Evolutionary conservation across 2,113 vertebrate species (phyloP).

Genomic region (Tupaia chinensis): DNA sequence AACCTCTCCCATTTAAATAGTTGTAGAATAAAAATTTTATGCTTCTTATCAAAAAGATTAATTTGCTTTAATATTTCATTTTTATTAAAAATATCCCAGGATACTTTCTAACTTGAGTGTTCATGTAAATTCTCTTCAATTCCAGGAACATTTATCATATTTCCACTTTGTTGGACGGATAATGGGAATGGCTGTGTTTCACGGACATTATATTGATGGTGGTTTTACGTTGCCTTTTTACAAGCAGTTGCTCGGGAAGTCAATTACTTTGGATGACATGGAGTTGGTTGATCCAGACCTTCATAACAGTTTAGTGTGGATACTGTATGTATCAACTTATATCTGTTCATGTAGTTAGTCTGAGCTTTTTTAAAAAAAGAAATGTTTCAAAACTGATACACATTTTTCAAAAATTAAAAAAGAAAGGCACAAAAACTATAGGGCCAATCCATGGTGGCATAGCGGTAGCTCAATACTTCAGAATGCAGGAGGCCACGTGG

Average conservation of each 20-base stretch:
- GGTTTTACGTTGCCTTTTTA: conserved; percentile 99
- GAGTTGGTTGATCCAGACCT: conserved; percentile 98
- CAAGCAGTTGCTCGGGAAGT: conserved; percentile 98
- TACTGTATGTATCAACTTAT: conserved; percentile 92
- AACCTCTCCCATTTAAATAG: conserved; percentile 2
- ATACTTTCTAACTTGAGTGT: neutral
- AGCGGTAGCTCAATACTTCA: too few relatives aligned
- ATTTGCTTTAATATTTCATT: conserved; percentile 57
- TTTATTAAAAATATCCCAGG: conserved; percentile 41
- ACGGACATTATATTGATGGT: conserved; percentile 98
- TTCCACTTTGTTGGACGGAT: conserved; percentile 99
- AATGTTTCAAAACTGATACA: conserved; percentile 29
- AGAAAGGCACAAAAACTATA: neutral
- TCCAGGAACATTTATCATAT: conserved; percentile 98
- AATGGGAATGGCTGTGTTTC: conserved; percentile 99
- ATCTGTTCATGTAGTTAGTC: conserved; percentile 42
- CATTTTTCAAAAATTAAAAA: conserved; percentile 47
- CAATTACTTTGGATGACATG: conserved; percentile 99
- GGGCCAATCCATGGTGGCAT: too few relatives aligned
- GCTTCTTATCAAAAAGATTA: neutral
- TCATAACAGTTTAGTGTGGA: conserved; percentile 99
- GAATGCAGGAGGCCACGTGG: too few relatives aligned
- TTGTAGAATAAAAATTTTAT: neutral
- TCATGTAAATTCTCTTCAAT: conserved; percentile 66
- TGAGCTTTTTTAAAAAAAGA: conserved; percentile 46